Conservation (phyloP, 2,797 vertebrate species). For the Liparis tanakae region DNA sequence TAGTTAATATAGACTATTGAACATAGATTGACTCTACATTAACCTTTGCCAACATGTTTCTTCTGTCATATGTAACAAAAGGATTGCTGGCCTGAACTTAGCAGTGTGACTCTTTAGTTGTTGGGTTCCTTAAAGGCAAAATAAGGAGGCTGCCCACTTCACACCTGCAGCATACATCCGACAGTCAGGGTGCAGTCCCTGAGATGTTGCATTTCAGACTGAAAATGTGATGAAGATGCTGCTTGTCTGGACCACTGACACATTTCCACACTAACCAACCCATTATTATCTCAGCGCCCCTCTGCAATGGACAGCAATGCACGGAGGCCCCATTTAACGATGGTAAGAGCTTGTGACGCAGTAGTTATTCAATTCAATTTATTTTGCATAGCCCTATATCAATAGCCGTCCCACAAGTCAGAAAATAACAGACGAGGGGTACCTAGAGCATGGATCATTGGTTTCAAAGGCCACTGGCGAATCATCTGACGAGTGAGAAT, state of each 20-base stretch:
- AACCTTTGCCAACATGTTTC: slow-evolving; percentile 1
- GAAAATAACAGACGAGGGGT: too few relatives aligned
- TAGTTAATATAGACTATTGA: not conserved
- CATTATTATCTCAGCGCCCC: not conserved
- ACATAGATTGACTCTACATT: not conserved
- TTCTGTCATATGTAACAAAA: slow-evolving; percentile 12
- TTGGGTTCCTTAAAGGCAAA: not conserved
- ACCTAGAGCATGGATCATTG: too few relatives aligned
- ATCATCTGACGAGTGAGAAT: too few relatives aligned
- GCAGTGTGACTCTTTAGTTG: not conserved
- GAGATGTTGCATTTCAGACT: not conserved
- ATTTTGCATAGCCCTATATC: too few relatives aligned
- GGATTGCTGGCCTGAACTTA: not conserved
- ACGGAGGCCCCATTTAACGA: not conserved
- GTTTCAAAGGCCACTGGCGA: too few relatives aligned
- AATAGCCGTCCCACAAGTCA: too few relatives aligned
- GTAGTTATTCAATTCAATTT: not conserved
- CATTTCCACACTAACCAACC: not conserved
- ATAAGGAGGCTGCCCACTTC: not conserved
- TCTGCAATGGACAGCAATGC: not conserved
- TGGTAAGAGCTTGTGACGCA: not conserved
- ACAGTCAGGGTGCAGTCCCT: not conserved
- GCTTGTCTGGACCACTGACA: not conserved
- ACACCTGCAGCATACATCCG: not conserved
- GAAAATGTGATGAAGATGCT: not conserved